A percentile compares a stretch with the other conserved stretches of the same genome.
Evolutionary conservation across 2,888 invertebrate species (phyloP).

Genomic region (Diplolepis rosae): DNA sequence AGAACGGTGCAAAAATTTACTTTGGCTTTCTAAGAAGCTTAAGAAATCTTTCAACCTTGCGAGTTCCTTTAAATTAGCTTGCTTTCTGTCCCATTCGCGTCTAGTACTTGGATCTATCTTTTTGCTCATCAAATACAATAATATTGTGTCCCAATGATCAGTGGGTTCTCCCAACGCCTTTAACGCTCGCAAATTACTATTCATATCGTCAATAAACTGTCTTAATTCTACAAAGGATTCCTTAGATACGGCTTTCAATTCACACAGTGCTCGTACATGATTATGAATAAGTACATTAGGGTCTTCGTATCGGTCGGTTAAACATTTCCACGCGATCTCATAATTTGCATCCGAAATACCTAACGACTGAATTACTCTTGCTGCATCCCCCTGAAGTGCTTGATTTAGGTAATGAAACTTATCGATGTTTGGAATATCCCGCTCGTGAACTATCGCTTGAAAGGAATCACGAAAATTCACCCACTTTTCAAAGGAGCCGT

Average conservation of each 20-base stretch:
- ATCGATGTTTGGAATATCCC: background rate
- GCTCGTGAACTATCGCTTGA: background rate
- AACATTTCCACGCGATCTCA: background rate
- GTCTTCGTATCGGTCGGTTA: background rate
- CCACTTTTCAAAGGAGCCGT: background rate
- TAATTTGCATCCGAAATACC: background rate
- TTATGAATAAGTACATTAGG: background rate
- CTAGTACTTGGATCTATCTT: background rate
- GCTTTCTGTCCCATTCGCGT: background rate
- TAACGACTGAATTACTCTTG: background rate
- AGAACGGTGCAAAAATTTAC: background rate
- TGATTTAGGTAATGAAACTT: background rate
- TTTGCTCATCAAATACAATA: background rate
- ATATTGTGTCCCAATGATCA: background rate
- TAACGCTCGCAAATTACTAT: background rate
- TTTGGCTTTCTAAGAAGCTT: background rate
- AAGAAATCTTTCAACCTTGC: background rate
- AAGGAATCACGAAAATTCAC: background rate
- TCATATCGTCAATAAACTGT: background rate
- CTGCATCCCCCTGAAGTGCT: background rate
- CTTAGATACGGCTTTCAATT: background rate
- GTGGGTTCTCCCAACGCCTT: background rate
- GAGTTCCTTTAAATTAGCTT: too few relatives aligned
- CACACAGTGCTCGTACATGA: background rate
- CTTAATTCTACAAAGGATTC: background rate